Percentiles rank a stretch among this genome's conserved stretches.
These are phyloP conservation scores for Catagonus wagneri DNA, from an alignment of 2,113 vertebrate species.

Conservation along the genomic window DNA sequence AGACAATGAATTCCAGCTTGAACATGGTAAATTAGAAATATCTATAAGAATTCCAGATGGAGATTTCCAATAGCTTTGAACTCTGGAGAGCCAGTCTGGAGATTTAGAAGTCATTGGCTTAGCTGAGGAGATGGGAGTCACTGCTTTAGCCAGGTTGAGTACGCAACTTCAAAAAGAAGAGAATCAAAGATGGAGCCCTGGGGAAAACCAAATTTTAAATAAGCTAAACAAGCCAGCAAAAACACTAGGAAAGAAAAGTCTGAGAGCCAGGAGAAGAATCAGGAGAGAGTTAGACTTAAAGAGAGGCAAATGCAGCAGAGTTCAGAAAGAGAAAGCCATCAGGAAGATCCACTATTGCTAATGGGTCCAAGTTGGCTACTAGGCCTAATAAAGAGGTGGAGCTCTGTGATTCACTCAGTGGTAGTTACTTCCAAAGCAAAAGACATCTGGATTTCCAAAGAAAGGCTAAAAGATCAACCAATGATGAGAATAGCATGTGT, in stretches of 20 bases:
- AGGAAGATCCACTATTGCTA: background rate
- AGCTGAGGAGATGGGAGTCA: background rate
- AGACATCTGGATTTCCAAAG: background rate
- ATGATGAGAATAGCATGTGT: background rate
- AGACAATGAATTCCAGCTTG: background rate
- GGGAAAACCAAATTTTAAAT: background rate
- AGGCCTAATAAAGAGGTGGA: background rate
- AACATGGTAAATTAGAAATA: background rate
- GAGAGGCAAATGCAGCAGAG: background rate
- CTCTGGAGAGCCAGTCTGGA: background rate
- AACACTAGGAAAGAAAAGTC: background rate
- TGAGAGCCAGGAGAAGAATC: background rate
- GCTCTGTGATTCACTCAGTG: background rate
- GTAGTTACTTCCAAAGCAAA: conserved; percentile 9
- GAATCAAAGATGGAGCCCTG: background rate
- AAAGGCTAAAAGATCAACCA: conserved; percentile 35
- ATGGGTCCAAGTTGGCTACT: background rate
- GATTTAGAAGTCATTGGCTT: background rate
- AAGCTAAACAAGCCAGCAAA: background rate
- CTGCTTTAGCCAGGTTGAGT: background rate
- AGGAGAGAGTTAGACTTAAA: background rate
- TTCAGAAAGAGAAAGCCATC: background rate
- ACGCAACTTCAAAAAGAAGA: background rate
- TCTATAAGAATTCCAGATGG: background rate
- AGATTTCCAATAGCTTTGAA: background rate